These are phyloP conservation scores for Muscicapa striata DNA, from an alignment of 2,797 vertebrate genomes.

Conservation along the genomic window DNA sequence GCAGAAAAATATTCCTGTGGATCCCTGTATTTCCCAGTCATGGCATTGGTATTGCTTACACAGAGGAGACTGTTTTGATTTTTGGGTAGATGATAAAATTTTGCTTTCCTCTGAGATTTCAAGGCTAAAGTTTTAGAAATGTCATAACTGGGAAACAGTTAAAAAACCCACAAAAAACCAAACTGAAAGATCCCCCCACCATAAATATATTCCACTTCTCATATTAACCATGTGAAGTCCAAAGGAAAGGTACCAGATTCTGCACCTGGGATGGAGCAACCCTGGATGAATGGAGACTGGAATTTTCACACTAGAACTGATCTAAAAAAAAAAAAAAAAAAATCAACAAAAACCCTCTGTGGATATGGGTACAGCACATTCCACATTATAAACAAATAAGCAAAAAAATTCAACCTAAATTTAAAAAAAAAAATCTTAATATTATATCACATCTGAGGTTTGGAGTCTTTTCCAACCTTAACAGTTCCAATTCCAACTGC, in stretches of 20 bases:
- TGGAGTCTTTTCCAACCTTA: not conserved
- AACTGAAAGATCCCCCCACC: not conserved
- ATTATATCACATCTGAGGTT: not conserved
- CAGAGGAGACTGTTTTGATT: not conserved
- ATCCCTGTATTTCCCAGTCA: not conserved
- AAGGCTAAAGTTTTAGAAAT: not conserved
- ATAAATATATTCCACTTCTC: not conserved
- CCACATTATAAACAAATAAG: not conserved
- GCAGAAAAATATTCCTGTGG: not conserved
- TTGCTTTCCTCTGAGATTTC: not conserved
- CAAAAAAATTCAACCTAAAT: not conserved
- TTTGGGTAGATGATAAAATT: no score
- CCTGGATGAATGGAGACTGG: not conserved
- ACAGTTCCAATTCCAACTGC: not conserved
- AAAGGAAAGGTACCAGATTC: not conserved
- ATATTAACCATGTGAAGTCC: not conserved
- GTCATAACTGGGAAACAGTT: not conserved
- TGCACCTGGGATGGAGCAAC: not conserved
- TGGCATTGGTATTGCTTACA: accelerated
- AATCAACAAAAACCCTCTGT: not conserved
- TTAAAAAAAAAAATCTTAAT: not conserved
- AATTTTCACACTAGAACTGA: not conserved
- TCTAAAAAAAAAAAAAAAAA: not conserved
- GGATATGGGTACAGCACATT: not conserved
- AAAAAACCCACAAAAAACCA: accelerated